Conservation (phyloP, 2,113 vertebrate genomes). For the Circaetus cinerascens region DNA sequence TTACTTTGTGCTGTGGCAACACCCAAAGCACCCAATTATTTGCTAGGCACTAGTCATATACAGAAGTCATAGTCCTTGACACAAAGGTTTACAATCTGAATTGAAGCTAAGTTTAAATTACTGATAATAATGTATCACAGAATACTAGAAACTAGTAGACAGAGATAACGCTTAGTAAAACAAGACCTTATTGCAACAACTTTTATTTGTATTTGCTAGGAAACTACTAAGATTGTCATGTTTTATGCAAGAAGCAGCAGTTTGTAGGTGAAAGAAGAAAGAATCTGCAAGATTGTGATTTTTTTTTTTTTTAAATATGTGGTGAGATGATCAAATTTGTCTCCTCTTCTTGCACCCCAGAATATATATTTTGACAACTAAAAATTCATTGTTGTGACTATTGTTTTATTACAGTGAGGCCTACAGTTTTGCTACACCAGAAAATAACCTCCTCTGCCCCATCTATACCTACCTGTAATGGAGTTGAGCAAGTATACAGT, state of each 20-base stretch:
- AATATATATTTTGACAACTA: neutral
- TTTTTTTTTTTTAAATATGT: neutral
- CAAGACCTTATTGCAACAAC: neutral
- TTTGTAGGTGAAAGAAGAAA: neutral
- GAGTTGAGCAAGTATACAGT: slow-evolving; percentile 89
- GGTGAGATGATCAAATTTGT: neutral
- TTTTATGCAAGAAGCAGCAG: neutral
- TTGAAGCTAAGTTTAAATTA: neutral
- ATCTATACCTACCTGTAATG: slow-evolving; percentile 81
- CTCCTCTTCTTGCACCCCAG: neutral
- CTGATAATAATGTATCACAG: neutral
- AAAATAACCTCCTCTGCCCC: neutral
- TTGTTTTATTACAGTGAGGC: neutral
- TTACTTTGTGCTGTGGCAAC: neutral
- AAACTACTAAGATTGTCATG: neutral
- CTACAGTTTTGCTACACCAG: neutral
- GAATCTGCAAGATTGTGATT: neutral
- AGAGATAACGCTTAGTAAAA: neutral
- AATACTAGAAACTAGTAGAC: neutral
- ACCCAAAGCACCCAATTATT: neutral
- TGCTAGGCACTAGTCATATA: neutral
- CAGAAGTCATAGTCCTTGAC: neutral
- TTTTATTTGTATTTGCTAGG: neutral
- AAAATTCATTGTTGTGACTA: neutral
- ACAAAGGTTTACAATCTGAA: neutral